Conservation (phyloP, 2,888 invertebrate species). For the Rosalia funebris region DNA sequence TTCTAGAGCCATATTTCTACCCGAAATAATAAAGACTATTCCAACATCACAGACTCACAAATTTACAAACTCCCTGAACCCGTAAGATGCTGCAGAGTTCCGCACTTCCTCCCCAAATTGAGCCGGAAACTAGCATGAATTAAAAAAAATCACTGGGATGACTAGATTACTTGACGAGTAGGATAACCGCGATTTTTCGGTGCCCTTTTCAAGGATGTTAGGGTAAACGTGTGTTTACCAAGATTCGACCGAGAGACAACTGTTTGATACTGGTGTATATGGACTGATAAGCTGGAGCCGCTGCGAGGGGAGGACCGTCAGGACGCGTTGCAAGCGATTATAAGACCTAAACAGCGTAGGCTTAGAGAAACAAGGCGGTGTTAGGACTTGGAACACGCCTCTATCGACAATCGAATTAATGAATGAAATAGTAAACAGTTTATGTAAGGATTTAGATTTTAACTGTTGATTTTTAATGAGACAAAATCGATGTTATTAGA, state of each 20-base stretch:
- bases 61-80: too few species aligned
- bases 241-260: conserved; percentile 57
- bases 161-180: neutral
- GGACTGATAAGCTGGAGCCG: conserved; percentile 53
- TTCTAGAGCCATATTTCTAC: conserved; percentile 71
- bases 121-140: too few species aligned
- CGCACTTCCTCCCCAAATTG: too few species aligned
- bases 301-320: conserved; percentile 36
- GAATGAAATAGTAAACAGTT: conserved; percentile 57
- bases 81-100: too few species aligned
- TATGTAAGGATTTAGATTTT: conserved; percentile 45
- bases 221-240: conserved; percentile 52
- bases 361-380: conserved; percentile 41
- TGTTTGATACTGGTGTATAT: conserved; percentile 56
- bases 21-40: too few species aligned
- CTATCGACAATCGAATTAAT: conserved; percentile 56
- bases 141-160: conserved; percentile 6
- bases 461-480: conserved; percentile 38
- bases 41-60: conserved; percentile 19
- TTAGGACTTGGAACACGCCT: conserved; percentile 42
- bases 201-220: conserved; percentile 19
- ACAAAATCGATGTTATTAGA: too few species aligned
- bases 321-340: conserved; percentile 27
- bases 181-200: conserved; percentile 19
- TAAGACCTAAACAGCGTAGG: conserved; percentile 27